Conservation (phyloP, 2,113 vertebrate genomes). For the Thalassarche chlororhynchos region DNA sequence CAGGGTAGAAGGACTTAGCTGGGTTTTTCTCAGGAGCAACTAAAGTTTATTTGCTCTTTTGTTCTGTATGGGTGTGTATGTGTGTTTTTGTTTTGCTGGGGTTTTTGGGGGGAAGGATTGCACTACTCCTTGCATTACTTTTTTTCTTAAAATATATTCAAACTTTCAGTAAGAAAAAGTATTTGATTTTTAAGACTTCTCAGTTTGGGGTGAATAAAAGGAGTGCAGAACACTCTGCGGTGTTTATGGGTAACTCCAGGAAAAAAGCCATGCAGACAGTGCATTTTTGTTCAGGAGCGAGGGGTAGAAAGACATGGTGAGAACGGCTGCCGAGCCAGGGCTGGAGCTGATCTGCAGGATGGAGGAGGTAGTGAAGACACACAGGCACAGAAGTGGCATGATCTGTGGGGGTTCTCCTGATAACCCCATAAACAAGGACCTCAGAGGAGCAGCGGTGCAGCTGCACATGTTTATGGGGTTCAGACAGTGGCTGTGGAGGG, state of each 20-base stretch:
- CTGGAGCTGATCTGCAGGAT: background rate
- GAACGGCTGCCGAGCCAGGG: background rate
- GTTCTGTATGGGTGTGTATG: rapidly evolving
- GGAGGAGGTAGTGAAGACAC: background rate
- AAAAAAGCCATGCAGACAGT: background rate
- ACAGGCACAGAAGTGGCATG: background rate
- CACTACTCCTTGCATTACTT: background rate
- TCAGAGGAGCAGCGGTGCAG: background rate
- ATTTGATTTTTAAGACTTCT: background rate
- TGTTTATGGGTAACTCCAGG: background rate
- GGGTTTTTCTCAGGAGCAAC: background rate
- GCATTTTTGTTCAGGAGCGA: background rate
- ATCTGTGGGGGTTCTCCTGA: background rate
- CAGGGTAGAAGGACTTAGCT: background rate
- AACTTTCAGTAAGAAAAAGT: background rate
- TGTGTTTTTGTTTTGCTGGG: background rate
- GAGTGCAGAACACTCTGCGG: background rate
- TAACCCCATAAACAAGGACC: background rate
- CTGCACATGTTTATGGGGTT: background rate
- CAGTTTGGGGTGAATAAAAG: background rate
- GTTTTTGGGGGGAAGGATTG: background rate
- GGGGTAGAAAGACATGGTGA: background rate
- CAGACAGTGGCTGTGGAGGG: background rate
- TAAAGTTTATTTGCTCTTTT: background rate
- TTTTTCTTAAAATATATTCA: background rate